Evolutionary conservation across 2,797 vertebrate genomes (phyloP).

Genomic region (Atherinosoma microstoma): DNA sequence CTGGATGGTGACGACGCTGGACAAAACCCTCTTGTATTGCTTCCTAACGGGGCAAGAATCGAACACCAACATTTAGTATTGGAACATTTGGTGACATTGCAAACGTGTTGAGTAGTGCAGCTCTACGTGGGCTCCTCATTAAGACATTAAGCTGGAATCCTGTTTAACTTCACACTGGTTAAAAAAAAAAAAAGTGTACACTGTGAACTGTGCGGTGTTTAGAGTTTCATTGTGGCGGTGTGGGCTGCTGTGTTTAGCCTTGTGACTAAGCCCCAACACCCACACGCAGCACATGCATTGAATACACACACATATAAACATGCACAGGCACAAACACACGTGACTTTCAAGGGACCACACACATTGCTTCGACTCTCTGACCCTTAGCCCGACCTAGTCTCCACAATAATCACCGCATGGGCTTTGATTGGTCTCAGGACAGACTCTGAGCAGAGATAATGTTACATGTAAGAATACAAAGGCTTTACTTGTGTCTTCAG

Average conservation of each 20-base stretch:
- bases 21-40: slow-evolving; percentile 86
- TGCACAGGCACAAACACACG: slow-evolving; percentile 45
- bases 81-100: slow-evolving; percentile 10
- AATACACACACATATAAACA: slow-evolving; percentile 54
- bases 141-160: slow-evolving; percentile 16
- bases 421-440: slow-evolving; percentile 53
- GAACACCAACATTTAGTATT: background rate
- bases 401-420: slow-evolving; percentile 50
- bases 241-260: slow-evolving; percentile 72
- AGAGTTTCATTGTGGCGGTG: slow-evolving; percentile 57
- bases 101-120: slow-evolving; percentile 24
- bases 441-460: slow-evolving; percentile 46
- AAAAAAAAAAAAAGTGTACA: slow-evolving; percentile 9
- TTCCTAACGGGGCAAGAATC: slow-evolving; percentile 79
- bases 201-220: slow-evolving; percentile 47
- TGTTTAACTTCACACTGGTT: slow-evolving; percentile 54
- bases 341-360: slow-evolving; percentile 70
- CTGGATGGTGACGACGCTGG: slow-evolving; percentile 89
- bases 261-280: slow-evolving; percentile 67
- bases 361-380: slow-evolving; percentile 65
- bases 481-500: slow-evolving; percentile 61
- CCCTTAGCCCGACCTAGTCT: slow-evolving; percentile 41
- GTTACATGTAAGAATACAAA: slow-evolving; percentile 75
- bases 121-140: slow-evolving; percentile 8
- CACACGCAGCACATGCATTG: slow-evolving; percentile 61